Evolutionary conservation across 2,888 invertebrate species (phyloP), one percentile per base, ranked within the genome.

Genomic region (Caenorhabditis sp.): DNA sequence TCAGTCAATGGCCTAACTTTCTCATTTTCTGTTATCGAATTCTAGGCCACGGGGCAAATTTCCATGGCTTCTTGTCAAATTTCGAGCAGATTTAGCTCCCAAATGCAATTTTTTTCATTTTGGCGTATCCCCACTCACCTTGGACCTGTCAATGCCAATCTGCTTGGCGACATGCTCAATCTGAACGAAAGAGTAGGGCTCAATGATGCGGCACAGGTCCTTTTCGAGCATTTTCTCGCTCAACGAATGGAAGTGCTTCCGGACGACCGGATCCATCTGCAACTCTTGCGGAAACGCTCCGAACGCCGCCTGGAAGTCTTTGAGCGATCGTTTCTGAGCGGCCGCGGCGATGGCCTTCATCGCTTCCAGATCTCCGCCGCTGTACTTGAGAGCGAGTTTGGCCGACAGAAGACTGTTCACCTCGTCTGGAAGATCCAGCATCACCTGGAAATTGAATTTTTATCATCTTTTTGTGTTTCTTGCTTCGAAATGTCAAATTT

Each of bases 161-260:
- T 71, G 61, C 15, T 82, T 62, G 13, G 92, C 89, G 26, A 92
- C 88, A 72, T 92, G 89, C 18, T 85, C 84, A 40, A 92, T 89
- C 74, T 99, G 96, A 0, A 99, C 98, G 90, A 96, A 94, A 88
- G 97, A 97, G 93, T 98, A 99, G 1, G 99, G 99, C 93, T 99
- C 99, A 85, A 99, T 98, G 89, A 99, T 96, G 85, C 98, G 95
- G 93, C 97, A 87, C 58, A 87, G 61, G 44, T 87, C 99, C 93
- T 99, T 98, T 93, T 99, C 99, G 92, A 99, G 94, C 96, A 99
- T 97, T 87, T 96, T 97, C 92, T 99, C 98, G 92, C 98, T 98
- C 44, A 99, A 94, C 15, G 98, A 96, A 81, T 96, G 96, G 87
- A 99, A 95, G 93, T 99, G 99, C 88, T 97, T 97, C 91, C 96